Evolutionary conservation across 1,140 invertebrate species (phyloP).

Genomic region (Brachystomella parvula): DNA sequence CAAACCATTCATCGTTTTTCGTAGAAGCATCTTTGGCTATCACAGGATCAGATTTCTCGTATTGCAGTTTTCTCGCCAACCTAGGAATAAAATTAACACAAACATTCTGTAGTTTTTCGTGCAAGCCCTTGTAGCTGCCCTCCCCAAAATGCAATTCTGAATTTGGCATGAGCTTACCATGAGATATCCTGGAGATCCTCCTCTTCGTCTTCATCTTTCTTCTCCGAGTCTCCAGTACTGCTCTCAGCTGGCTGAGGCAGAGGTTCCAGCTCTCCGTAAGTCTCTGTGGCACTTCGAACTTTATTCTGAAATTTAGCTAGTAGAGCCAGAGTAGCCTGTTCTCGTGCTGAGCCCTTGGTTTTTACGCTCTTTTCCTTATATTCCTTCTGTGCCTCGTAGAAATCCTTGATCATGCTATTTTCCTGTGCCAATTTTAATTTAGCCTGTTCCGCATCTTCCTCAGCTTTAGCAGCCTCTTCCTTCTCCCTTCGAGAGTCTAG

Average conservation of each 20-base stretch:
- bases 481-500: constrained; percentile 39
- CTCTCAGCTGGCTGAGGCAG: constrained; percentile 36
- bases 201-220: constrained; percentile 36
- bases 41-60: constrained; percentile 64
- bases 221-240: constrained; percentile 38
- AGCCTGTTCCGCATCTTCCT: constrained; percentile 42
- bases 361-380: constrained; percentile 62
- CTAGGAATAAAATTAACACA: constrained; percentile 41
- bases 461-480: constrained; percentile 34
- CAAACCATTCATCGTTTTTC: constrained; percentile 90
- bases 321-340: constrained; percentile 59
- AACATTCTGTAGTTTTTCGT: neutral
- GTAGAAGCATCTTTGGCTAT: constrained; percentile 92
- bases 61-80: constrained; percentile 71
- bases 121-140: constrained; percentile 24
- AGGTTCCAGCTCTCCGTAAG: constrained; percentile 41
- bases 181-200: constrained; percentile 29
- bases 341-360: constrained; percentile 52
- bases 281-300: constrained; percentile 58
- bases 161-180: constrained; percentile 29
- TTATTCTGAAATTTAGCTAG: constrained; percentile 76
- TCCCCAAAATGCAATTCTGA: no score
- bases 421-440: constrained; percentile 43
- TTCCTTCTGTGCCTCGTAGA: constrained; percentile 64
- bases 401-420: constrained; percentile 62